Conservation (phyloP, 2,797 vertebrate genomes). For the Gallinago solitaria region DNA sequence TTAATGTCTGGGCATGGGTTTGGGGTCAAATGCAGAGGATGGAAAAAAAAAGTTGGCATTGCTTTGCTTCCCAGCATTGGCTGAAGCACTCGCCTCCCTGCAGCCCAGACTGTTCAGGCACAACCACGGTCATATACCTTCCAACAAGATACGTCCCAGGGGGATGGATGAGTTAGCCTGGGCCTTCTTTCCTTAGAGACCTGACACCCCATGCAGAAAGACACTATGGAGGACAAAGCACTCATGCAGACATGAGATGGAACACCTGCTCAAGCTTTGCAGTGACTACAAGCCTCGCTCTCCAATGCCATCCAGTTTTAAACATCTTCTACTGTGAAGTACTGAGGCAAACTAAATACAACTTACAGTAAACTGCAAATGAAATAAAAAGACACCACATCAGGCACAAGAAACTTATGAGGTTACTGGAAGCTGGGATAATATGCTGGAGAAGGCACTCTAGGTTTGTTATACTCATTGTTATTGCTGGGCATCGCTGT, state of each 20-base stretch:
- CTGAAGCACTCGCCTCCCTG: neutral
- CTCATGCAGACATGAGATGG: neutral
- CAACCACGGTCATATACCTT: accelerated
- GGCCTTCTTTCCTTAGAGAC: neutral
- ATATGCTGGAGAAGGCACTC: neutral
- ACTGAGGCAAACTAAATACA: neutral
- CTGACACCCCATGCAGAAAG: neutral
- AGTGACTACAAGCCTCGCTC: neutral
- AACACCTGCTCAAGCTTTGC: neutral
- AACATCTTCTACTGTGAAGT: neutral
- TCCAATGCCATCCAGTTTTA: neutral
- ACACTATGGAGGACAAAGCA: neutral
- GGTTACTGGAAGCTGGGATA: neutral
- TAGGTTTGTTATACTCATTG: neutral
- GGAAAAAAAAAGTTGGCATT: neutral
- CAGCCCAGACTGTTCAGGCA: neutral
- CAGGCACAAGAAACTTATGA: neutral
- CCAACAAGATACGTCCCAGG: neutral
- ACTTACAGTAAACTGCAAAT: neutral
- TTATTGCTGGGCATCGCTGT: neutral
- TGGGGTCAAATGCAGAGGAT: neutral
- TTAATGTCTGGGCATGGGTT: neutral
- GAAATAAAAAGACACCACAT: neutral
- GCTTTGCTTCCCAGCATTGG: neutral
- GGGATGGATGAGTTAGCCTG: neutral